A percentile compares a stretch with the other conserved stretches of the same genome.
Conservation (phyloP, 1,140 invertebrate genomes). For the Andrena cerasifolii region DNA sequence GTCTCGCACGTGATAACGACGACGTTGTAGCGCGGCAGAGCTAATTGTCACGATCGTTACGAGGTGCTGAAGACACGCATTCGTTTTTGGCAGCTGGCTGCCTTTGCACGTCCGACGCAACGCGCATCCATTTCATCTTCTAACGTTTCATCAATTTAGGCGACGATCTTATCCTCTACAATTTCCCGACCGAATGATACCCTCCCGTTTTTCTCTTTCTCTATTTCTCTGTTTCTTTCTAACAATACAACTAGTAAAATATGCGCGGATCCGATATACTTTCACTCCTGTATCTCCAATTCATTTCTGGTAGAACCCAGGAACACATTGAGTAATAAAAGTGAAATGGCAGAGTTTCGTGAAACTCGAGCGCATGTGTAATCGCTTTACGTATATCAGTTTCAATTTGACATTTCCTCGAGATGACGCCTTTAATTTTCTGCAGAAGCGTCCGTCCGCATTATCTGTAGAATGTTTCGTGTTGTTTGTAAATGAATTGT, state of each 20-base stretch:
- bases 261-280: not conserved
- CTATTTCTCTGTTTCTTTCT: not conserved
- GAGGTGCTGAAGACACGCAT: conserved; percentile 49
- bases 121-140: conserved; percentile 34
- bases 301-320: not conserved
- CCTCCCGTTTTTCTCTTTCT: not conserved
- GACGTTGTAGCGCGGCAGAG: conserved; percentile 48
- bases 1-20: conserved; percentile 78
- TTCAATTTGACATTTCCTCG: not conserved
- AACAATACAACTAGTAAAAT: not conserved
- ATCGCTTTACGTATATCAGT: not conserved
- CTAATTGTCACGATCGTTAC: conserved; percentile 51
- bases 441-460: not conserved
- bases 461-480: not conserved
- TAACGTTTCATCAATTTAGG: conserved; percentile 37
- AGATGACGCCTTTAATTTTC: not conserved
- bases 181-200: not conserved
- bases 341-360: not conserved
- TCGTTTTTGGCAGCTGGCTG: conserved; percentile 60
- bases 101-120: conserved; percentile 40
- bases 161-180: conserved; percentile 15
- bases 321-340: not conserved
- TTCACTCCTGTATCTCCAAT: conserved; percentile 33
- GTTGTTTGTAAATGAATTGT: not conserved
- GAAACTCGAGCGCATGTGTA: not conserved